Base-by-base conservation (phyloP, 2,888 invertebrate species). In the Saturnia japonica region DNA sequence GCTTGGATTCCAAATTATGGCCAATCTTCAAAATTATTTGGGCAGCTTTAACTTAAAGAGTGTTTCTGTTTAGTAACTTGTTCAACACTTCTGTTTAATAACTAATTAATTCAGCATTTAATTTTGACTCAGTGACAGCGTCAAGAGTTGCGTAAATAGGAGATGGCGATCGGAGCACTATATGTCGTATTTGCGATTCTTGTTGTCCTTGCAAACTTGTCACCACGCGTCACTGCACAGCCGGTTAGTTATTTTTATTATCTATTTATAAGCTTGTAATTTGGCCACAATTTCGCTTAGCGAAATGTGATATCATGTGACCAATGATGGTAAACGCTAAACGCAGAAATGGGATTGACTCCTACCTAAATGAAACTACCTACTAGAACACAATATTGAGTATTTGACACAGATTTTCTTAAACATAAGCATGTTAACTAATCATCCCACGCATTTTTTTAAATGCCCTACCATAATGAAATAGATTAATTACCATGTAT, bases 181-280 rank as follows among this genome's bases (percentile, higher is more conserved):
- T 75, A 78, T 73, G 73, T 75, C 74, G 77, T 80, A 68, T 77
- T 88, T 76, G 78, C 83, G 70, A 77, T 79, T 45, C 73, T 88
- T 72, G 73, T 87, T 74, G 75, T 87, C 73, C 74, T 89, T 73
- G 84, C 84, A 69, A 80, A 88, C 71, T 76, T 85, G 70, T 81
- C 84, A 67, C 86, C 88, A 25, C 85, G 84, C 76, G 86, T 87
- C 80, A 84, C 85, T 73, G 88, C 89, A 54, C 91, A 91, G 82
- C 88, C 88, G 77, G 93, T 93, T 75, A 86, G 91, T 89, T 85
- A 8, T 74, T 69, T 69, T 60, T 67, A 28, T 34, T 7, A 25
- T 25, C 28, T 11, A 4, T n/a, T n/a, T 42, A 47, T 8, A 34
- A 34, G 34, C 34, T 34, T 34, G 34, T 6, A 14, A 54, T 22